Evolutionary conservation across 2,113 vertebrate genomes (phyloP), one percentile per base, ranked within the genome.

Genomic region (Lota lota): DNA sequence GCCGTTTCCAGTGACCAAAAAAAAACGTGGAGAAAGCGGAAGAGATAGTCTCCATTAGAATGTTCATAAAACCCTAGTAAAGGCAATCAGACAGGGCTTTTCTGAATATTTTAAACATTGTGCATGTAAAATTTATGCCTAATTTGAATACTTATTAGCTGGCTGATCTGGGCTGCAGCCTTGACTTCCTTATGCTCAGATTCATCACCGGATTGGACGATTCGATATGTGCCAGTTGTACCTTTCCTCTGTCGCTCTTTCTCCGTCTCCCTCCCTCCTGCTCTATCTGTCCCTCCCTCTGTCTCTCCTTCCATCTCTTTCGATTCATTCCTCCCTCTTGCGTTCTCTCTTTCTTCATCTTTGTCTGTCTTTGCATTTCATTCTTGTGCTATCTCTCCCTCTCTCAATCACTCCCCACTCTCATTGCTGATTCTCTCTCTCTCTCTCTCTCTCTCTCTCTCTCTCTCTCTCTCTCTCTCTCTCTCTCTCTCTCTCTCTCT

Each of bases 81-180:
- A 93, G 91, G 94, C 93, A 96, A 95, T 97, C 94, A 95, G 93
- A 88, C 93, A 89, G 89, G 92, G 92, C 93, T 97, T 95, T 94
- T 94, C 94, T 97, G 95, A 98, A 98, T 98, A 97, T 97, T 98
- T 98, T 95, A 97, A 97, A 96, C 93, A 95, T 93, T 88, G 90
- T 93, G 87, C 96, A 97, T 99, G 94, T 95, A 98, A 97, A 98
- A 98, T 98, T 96, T 95, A 97, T 98, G 94, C 92, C 94, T 97
- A 94, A 98, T 98, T 97, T 97, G 94, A 98, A 98, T 98, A 97
- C 93, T 97, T 96, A 97, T 97, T 97, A 95, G 94, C 91, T 89
- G 91, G 89, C 93, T 97, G 94, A 94, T 97, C 94, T 95, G 89
- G 90, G 91, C 93, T 91, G 93, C 92, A 94, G 94, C 93, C 94